Evolutionary conservation across 2,113 vertebrate genomes (phyloP).

Genomic region (Mesocricetus auratus): DNA sequence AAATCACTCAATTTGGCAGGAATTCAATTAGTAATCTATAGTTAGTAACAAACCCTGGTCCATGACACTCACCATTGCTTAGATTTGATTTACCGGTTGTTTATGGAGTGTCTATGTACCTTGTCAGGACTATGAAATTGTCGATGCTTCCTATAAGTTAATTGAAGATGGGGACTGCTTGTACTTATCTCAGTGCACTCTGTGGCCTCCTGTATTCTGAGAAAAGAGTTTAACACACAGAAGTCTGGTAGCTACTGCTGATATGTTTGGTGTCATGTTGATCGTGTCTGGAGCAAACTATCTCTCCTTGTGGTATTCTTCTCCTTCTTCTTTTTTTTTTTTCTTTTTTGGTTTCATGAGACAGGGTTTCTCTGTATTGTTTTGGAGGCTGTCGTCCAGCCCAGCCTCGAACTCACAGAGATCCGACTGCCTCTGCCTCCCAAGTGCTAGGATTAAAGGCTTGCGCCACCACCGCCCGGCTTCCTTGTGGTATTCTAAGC

Average conservation of each 20-base stretch:
- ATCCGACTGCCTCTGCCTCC: no score
- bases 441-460: no score
- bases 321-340: no score
- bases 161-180: not conserved
- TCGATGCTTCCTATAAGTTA: not conserved
- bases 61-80: not conserved
- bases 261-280: constrained; percentile 6
- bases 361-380: no score
- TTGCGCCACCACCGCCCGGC: no score
- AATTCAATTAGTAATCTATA: constrained; percentile 20
- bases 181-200: not conserved
- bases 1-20: constrained; percentile 37
- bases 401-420: no score
- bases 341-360: no score
- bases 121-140: not conserved
- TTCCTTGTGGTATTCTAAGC: not conserved
- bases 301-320: not conserved
- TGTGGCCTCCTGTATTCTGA: not conserved
- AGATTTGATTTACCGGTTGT: not conserved
- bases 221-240: constrained; percentile 26
- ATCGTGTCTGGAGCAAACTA: constrained; percentile 51
- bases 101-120: not conserved
- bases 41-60: not conserved
- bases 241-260: not conserved
- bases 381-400: no score